Percentiles rank a stretch among this genome's conserved stretches.
These are phyloP conservation scores for Synaphobranchus kaupii DNA, from an alignment of 2,797 vertebrate species.

Conservation along the genomic window DNA sequence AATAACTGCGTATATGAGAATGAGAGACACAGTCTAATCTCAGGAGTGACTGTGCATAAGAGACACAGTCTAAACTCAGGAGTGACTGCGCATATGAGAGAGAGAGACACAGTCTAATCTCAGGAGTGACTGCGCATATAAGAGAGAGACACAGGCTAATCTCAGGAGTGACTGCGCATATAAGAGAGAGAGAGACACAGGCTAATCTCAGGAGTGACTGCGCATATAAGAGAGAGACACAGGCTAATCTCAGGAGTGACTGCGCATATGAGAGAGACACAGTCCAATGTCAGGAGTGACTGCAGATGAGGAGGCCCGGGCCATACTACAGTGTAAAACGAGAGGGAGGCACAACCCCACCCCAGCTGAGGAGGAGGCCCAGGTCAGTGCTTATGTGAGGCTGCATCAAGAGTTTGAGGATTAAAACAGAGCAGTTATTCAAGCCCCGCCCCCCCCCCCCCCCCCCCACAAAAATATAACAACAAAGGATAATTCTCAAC, in stretches of 20 bases:
- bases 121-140: no score
- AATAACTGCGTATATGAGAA: background rate
- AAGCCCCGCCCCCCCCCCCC: background rate
- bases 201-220: no score
- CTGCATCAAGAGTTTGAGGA: background rate
- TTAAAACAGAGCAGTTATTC: background rate
- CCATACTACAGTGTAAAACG: background rate
- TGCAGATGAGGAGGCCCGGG: background rate
- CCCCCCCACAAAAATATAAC: background rate
- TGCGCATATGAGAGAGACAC: background rate
- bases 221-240: no score
- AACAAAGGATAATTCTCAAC: slow-evolving; percentile 36
- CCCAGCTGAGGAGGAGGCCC: slow-evolving; percentile 4
- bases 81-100: background rate
- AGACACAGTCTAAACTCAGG: no score
- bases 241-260: no score
- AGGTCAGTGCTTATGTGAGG: background rate
- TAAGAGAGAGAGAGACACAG: no score
- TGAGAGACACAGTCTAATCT: background rate
- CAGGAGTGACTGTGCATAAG: background rate
- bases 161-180: no score
- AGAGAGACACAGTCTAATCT: background rate
- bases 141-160: no score
- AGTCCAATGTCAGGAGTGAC: background rate
- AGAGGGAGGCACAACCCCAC: background rate